Evolutionary conservation across 2,888 invertebrate genomes (phyloP).

Genomic region (Auanema freiburgensis): DNA sequence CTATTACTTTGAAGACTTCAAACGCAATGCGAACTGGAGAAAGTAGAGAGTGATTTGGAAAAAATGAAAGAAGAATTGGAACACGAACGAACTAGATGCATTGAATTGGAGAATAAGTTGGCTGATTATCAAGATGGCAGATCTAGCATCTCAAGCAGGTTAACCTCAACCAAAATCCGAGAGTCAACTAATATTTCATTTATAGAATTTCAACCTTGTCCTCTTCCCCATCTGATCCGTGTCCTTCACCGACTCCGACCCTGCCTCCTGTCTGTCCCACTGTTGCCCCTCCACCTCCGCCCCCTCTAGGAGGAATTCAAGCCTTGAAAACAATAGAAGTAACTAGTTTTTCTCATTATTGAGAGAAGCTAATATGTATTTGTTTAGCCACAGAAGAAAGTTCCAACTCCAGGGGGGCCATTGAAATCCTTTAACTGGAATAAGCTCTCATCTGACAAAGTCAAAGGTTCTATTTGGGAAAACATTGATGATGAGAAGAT

Average conservation of each 20-base stretch:
- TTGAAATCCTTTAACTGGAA: slow-evolving; percentile 96
- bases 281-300: slow-evolving; percentile 54
- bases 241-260: slow-evolving; percentile 31
- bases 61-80: slow-evolving; percentile 47
- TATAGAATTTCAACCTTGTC: slow-evolving; percentile 44
- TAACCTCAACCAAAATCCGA: neutral
- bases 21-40: slow-evolving; percentile 58
- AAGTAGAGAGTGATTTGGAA: slow-evolving; percentile 50
- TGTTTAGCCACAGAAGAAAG: slow-evolving; percentile 70
- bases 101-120: slow-evolving; percentile 57
- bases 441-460: slow-evolving; percentile 69
- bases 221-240: slow-evolving; percentile 47
- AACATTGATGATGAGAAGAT: slow-evolving; percentile 84
- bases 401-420: slow-evolving; percentile 88
- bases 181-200: neutral
- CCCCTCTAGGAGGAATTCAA: slow-evolving; percentile 40
- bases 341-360: neutral
- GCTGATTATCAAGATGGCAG: slow-evolving; percentile 53
- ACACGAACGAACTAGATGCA: slow-evolving; percentile 40
- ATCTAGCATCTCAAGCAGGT: slow-evolving; percentile 22
- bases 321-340: slow-evolving; percentile 7
- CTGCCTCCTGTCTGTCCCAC: slow-evolving; percentile 34
- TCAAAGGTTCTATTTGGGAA: slow-evolving; percentile 88
- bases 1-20: slow-evolving; percentile 35
- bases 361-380: slow-evolving; percentile 5